Base-by-base conservation (phyloP, 2,888 invertebrate genomes). In the Dynastes tityus region DNA sequence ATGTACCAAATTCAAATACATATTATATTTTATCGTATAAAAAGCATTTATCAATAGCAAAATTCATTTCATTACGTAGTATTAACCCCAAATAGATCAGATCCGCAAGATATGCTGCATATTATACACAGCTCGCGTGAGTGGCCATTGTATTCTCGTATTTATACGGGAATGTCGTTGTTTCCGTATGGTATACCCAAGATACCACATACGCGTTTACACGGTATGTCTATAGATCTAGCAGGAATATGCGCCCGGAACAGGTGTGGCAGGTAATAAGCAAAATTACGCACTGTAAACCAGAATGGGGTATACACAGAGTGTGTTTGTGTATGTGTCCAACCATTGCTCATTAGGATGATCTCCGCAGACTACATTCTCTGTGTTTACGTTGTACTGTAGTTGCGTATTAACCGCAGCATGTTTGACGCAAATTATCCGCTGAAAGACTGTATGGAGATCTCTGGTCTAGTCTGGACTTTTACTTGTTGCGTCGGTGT, bases 261-360 rank as follows among this genome's bases (percentile, higher is more conserved):
- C 80, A 79, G 80, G 79, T 80, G 80, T 77, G 80, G 79, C 77
- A 70, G 74, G 77, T 77, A 80, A 70, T 77, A 80, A 77, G 79
- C 79, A 76, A 79, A 80, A 78, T 80, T 80, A 79, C 78, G 79
- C 80, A 79, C 79, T 79, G 80, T 74, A 78, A 79, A 80, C 80
- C 79, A 64, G 77, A 80, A 77, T 75, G 70, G 74, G 75, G 61
- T 68, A 75, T 77, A 80, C 79, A 79, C 45, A 1, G 1, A 5
- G 45, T 45, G 45, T 45, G 45, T 45, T 45, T 45, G 64, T 64
- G n/a, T 64, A 16, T 45, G 77, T 78, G 73, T 40, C 76, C 78
- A 80, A 76, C 80, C 78, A 78, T 80, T 78, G 75, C 79, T 80
- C 80, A 79, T 80, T 80, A 80, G 77, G 78, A 73, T 73, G 40